These are phyloP conservation scores for Artemia franciscana DNA, from an alignment of 1,140 invertebrate genomes.

Conservation along the genomic window DNA sequence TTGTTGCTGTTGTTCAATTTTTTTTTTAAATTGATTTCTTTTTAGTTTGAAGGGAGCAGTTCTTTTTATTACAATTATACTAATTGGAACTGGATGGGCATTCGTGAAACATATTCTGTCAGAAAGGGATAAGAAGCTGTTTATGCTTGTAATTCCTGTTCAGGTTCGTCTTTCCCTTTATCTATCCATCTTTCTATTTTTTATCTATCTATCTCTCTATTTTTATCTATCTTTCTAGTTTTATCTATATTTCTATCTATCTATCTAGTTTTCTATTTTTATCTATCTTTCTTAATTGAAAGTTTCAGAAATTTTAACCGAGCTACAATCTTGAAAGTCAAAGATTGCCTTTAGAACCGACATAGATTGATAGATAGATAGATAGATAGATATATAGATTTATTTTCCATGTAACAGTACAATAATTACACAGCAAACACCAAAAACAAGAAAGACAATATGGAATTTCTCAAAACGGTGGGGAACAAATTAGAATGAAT, in stretches of 20 bases:
- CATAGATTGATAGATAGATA: no score
- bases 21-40: no score
- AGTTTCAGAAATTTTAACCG: no score
- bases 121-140: conserved; percentile 91
- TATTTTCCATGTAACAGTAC: no score
- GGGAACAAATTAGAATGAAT: no score
- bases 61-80: conserved; percentile 81
- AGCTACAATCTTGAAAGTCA: no score
- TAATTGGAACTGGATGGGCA: conserved; percentile 95
- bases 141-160: conserved; percentile 90
- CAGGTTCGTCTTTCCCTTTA: conserved; percentile 35
- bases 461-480: no score
- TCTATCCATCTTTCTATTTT: not conserved
- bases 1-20: conserved; percentile 8
- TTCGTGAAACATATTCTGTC: conserved; percentile 94
- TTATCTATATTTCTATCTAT: conserved; percentile 3
- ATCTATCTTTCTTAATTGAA: no score
- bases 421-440: no score
- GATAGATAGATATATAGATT: no score
- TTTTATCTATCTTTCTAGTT: conserved; percentile 1
- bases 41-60: conserved; percentile 67
- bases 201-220: conserved; percentile 1
- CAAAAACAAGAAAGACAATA: no score
- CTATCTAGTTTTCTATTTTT: conserved; percentile 4
- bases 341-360: no score